Evolutionary conservation across 2,888 invertebrate genomes (phyloP), one percentile per base, ranked within the genome.

Genomic region (Synergus gifuensis): DNA sequence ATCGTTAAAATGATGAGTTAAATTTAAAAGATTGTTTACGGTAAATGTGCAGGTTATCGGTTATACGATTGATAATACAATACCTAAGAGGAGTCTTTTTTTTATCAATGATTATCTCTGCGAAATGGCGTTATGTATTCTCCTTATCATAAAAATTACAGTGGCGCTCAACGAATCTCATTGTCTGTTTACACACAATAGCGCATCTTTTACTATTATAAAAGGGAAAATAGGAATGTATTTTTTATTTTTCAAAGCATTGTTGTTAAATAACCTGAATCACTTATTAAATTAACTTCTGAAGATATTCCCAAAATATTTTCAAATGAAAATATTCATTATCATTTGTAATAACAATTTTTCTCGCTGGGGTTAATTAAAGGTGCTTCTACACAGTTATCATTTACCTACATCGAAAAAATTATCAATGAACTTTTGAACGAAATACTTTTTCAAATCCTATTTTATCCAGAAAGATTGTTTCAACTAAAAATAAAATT

Each of bases 21-120:
- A 73, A 54, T n/a, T 36, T 36, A 12, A n/a, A 73, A 73, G 69
- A 82, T 82, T 85, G 78, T 85, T 83, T 83, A 82, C 62, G 44
- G 78, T 76, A 78, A 80, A 76, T 69, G 62, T 78, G 63, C 79
- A 81, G 79, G 80, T 82, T 84, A 84, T 85, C 84, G 62, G 69
- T 78, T 80, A 76, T 76, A 78, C 77, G 91, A 93, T 73, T 73
- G 60, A 18, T 60, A 60, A 60, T 60, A 93, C 92, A 94, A 94
- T 85, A 90, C 93, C 89, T 87, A 93, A 90, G 88, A 84, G 85
- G 83, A 78, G 73, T 82, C 87, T 87, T 86, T 76, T 22, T 49
- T 66, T 81, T 83, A 83, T 84, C 84, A 76, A 76, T 73, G 78
- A 83, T 85, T 78, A 84, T 82, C 79, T 60, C 54, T 22, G 62